A percentile compares a stretch with the other conserved stretches of the same genome.
These are phyloP conservation scores for Caretta caretta DNA, from an alignment of 2,113 vertebrate genomes.

Conservation along the genomic window DNA sequence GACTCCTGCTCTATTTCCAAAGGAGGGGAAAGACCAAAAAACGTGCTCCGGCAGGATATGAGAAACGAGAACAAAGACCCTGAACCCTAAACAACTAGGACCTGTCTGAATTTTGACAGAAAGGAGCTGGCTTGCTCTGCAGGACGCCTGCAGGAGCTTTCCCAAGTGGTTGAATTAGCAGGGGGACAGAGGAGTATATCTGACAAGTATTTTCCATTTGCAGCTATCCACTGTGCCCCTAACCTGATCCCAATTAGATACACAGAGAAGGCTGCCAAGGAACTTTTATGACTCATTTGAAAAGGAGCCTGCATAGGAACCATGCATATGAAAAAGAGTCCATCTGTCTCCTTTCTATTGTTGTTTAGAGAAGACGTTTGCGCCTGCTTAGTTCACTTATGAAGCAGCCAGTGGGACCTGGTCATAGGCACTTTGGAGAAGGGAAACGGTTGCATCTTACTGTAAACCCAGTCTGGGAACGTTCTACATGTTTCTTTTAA, in stretches of 20 bases:
- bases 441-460: not conserved
- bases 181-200: constrained; percentile 55
- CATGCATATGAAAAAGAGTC: not conserved
- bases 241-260: constrained; percentile 75
- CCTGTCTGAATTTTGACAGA: not conserved
- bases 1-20: not conserved
- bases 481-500: not conserved
- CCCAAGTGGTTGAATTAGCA: constrained; percentile 22
- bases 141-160: not conserved
- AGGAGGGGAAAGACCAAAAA: not conserved
- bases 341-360: constrained; percentile 58
- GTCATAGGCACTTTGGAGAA: not conserved
- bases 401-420: constrained; percentile 19
- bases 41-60: not conserved
- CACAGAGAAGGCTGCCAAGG: constrained; percentile 54
- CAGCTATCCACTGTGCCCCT: constrained; percentile 57
- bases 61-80: not conserved
- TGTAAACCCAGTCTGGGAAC: constrained; percentile 24
- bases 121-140: not conserved
- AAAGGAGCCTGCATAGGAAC: constrained; percentile 40
- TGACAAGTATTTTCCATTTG: constrained; percentile 71
- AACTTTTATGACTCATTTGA: constrained; percentile 74
- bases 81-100: not conserved
- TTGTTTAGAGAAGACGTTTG: constrained; percentile 47
- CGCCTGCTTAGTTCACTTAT: constrained; percentile 56